phyloP scores from a whole-genome alignment of 1,140 invertebrate genomes.

The Drosophila nigrodunni region DNA sequence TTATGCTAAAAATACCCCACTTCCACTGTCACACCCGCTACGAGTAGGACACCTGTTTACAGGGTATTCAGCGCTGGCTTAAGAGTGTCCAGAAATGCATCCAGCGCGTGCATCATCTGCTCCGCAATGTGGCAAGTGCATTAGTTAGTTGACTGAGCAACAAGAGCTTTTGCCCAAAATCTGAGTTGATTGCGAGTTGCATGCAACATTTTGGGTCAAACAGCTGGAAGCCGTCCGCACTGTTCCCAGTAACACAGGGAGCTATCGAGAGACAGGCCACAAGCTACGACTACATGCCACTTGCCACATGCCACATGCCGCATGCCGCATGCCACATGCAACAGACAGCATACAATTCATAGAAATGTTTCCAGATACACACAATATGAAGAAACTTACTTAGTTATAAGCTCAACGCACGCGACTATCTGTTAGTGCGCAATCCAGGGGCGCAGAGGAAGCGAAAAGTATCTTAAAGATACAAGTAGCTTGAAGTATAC shows the following conservation, averaged over 20 bases:
- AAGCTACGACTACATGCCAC: constrained; percentile 1
- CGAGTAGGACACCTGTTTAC: too few relatives aligned
- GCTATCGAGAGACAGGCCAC: neutral
- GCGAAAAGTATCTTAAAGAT: constrained; percentile 40
- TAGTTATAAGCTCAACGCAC: constrained; percentile 60
- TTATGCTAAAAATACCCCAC: too few relatives aligned
- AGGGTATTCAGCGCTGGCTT: neutral
- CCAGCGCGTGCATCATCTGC: constrained; percentile 20
- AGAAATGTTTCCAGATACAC: neutral
- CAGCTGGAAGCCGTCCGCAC: constrained; percentile 12
- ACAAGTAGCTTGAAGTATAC: constrained; percentile 12
- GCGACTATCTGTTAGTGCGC: constrained; percentile 60
- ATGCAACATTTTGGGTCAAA: constrained; percentile 21
- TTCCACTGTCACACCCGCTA: too few relatives aligned
- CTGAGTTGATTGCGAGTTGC: constrained; percentile 30
- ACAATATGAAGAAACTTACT: constrained; percentile 28
- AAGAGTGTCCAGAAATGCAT: constrained; percentile 13
- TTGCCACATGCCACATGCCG: neutral
- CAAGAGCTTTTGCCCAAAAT: constrained; percentile 20
- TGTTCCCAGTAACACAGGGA: constrained; percentile 11
- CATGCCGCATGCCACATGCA: constrained; percentile 4
- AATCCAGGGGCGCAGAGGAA: neutral
- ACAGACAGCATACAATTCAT: constrained; percentile 19
- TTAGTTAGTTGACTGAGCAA: constrained; percentile 32
- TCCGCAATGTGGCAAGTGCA: constrained; percentile 40